Evolutionary conservation across 2,113 vertebrate genomes (phyloP), one percentile per base, ranked within the genome.

Genomic region (Paralichthys olivaceus): DNA sequence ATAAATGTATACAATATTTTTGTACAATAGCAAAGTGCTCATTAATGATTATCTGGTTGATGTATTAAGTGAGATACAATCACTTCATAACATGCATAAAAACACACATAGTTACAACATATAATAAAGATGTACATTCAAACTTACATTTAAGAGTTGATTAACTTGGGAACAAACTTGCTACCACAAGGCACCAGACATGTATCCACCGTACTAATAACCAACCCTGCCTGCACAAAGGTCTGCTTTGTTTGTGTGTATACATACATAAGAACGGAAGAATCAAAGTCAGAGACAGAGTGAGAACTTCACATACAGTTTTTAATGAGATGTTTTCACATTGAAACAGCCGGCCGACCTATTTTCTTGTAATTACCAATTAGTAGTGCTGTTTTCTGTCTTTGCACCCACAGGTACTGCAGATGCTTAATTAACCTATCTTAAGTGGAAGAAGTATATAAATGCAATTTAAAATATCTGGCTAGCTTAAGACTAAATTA

Each of bases 281-380:
- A 63, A 78, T 77, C 59, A 68, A 57, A 75, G 76, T 53, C 22
- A 55, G 32, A 56, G 26, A 57, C 13, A 63, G 32, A 9, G 26
- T 0, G 1, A 23, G 8, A 28, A 26, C 20, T 14, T 59, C 53
- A 17, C 43, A 43, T 37, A 22, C 22, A 67, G 26, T 34, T 29
- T 32, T 79, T 69, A 74, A 62, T 64, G n/a, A 63, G 59, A 84
- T 63, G 23, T 60, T 75, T 83, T 80, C 20, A 70, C 58, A 55
- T 8, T 64, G 6, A 69, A 62, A 71, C 53, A 58, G 23, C 13
- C 19, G 75, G 53, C 15, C 5, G 9, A 75, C 62, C 53, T 14
- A 58, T 74, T 64, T n/a, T 85, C 23, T 23, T 73, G 51, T 49
- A 83, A 80, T 29, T 32, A 80, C 23, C 53, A 85, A 86, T 86